phyloP scores from a whole-genome alignment of 2,113 vertebrate species.

The Cinclus mexicanus region DNA sequence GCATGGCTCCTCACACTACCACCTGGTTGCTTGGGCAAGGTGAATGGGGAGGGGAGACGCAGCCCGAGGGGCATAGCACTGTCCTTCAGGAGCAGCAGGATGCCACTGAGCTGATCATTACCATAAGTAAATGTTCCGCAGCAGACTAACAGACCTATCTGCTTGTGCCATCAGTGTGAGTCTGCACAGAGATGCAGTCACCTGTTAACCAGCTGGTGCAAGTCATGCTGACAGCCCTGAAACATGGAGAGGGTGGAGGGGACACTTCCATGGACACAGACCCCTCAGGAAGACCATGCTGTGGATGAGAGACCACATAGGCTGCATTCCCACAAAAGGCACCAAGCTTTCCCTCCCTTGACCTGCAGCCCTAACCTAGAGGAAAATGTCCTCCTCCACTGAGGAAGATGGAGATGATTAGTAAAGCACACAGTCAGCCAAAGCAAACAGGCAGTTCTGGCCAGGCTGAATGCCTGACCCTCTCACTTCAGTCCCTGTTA shows the following conservation, averaged over 20 bases:
- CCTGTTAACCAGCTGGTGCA: background rate
- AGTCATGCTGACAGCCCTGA: background rate
- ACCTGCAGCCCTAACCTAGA: background rate
- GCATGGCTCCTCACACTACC: background rate
- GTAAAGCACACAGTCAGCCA: background rate
- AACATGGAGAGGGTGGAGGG: background rate
- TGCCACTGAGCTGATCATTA: background rate
- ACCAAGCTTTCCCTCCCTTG: background rate
- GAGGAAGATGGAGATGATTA: background rate
- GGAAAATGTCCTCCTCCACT: background rate
- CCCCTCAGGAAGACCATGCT: background rate
- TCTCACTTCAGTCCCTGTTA: background rate
- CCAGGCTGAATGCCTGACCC: background rate
- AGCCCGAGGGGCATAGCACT: accelerated
- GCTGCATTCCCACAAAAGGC: background rate
- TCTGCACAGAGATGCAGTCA: background rate
- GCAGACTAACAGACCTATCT: background rate
- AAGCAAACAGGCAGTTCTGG: background rate
- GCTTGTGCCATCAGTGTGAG: background rate
- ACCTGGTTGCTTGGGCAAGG: background rate
- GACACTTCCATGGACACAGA: background rate
- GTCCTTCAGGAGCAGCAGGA: background rate
- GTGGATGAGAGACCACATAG: background rate
- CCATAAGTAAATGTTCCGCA: background rate
- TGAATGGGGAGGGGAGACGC: background rate